These are phyloP conservation scores for Zootermopsis nevadensis DNA, from an alignment of 2,888 invertebrate genomes.

Conservation along the genomic window DNA sequence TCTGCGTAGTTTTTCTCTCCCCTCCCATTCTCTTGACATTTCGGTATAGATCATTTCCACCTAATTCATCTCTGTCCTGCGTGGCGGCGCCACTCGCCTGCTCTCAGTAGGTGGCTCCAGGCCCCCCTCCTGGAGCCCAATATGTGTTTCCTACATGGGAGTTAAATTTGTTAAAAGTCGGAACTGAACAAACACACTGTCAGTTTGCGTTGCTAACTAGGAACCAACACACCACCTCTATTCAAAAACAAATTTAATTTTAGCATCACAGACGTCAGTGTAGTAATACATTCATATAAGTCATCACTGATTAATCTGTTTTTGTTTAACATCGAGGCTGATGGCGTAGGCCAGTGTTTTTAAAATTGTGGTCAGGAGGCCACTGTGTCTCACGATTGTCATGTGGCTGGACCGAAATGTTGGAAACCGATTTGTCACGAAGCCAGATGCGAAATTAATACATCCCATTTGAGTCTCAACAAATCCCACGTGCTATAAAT, in stretches of 20 bases:
- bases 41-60: conserved; percentile 43
- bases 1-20: background rate
- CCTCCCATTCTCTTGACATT: conserved; percentile 31
- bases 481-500: no score
- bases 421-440: no score
- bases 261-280: background rate
- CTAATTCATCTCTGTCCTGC: conserved; percentile 41
- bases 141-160: conserved; percentile 16
- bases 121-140: conserved; percentile 30
- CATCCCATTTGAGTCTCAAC: no score
- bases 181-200: conserved; percentile 37
- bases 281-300: background rate
- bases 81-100: conserved; percentile 32
- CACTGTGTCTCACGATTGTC: no score
- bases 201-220: conserved; percentile 23
- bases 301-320: no score
- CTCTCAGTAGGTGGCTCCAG: conserved; percentile 2
- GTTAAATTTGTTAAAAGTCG: conserved; percentile 37
- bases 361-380: no score
- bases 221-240: background rate
- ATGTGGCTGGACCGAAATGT: no score
- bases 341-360: no score
- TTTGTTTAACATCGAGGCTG: no score
- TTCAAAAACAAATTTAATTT: background rate
- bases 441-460: no score